These are phyloP conservation scores for Ctena decussata DNA, from an alignment of 2,888 invertebrate genomes.

Conservation along the genomic window DNA sequence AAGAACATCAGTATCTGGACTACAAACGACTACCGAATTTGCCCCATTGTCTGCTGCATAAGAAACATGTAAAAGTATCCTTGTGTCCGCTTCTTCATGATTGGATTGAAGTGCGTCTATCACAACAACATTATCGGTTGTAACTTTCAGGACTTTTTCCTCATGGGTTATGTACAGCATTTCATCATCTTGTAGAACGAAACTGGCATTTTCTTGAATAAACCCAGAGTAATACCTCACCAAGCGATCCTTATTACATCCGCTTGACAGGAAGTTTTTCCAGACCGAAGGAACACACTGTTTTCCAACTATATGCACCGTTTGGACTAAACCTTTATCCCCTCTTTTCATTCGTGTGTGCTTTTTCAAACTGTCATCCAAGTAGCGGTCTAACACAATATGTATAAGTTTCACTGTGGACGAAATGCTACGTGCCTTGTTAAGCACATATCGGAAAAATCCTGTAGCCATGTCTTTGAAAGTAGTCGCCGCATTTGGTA, in stretches of 20 bases:
- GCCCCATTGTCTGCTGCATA: slow-evolving; percentile 13
- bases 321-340: neutral
- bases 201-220: neutral
- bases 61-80: slow-evolving; percentile 21
- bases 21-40: slow-evolving; percentile 2
- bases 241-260: slow-evolving; percentile 5
- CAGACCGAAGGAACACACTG: neutral
- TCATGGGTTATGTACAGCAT: neutral
- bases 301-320: neutral
- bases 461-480: neutral
- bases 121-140: neutral
- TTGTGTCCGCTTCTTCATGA: slow-evolving; percentile 40
- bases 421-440: neutral
- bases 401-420: neutral
- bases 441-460: neutral
- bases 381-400: slow-evolving; percentile 13
- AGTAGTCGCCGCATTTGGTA: neutral
- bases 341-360: slow-evolving; percentile 6
- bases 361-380: neutral
- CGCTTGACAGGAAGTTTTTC: neutral
- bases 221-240: neutral
- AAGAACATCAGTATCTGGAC: slow-evolving; percentile 46
- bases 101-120: slow-evolving; percentile 5
- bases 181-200: neutral
- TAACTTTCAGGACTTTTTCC: neutral